Conservation (phyloP, 2,113 vertebrate species). For the Cisticola juncidis region DNA sequence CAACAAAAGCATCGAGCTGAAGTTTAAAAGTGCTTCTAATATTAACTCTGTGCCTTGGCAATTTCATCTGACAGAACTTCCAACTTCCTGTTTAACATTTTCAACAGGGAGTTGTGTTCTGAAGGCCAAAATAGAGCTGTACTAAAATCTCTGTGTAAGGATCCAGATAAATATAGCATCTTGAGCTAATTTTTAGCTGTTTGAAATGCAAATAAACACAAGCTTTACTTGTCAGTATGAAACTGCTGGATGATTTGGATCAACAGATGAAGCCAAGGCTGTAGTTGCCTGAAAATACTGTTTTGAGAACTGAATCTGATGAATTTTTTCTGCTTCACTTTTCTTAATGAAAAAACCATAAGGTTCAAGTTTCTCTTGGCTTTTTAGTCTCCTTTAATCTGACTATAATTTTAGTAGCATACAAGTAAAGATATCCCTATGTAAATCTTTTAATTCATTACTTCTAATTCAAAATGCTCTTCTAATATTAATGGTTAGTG, state of each 20-base stretch:
- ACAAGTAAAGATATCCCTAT: background rate
- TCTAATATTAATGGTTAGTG: background rate
- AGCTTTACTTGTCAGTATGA: background rate
- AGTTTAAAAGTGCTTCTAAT: background rate
- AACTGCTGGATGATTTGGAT: background rate
- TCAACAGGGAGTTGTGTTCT: background rate
- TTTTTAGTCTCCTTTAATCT: background rate
- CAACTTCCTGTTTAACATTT: background rate
- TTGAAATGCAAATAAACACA: constrained; percentile 3
- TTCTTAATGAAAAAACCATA: background rate
- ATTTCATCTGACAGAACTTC: background rate
- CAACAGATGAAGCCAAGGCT: background rate
- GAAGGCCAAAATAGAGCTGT: background rate
- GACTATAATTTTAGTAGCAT: background rate
- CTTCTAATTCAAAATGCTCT: background rate
- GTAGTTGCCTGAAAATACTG: background rate
- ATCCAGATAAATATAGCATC: background rate
- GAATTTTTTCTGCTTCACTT: background rate
- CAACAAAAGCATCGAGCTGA: background rate
- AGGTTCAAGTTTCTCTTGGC: background rate
- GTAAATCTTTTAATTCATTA: background rate
- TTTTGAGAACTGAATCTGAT: background rate
- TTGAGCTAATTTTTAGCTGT: background rate
- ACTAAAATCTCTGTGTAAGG: background rate
- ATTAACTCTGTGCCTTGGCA: background rate